Base-by-base conservation (phyloP, 2,797 vertebrate genomes). In the Antennarius maculatus region DNA sequence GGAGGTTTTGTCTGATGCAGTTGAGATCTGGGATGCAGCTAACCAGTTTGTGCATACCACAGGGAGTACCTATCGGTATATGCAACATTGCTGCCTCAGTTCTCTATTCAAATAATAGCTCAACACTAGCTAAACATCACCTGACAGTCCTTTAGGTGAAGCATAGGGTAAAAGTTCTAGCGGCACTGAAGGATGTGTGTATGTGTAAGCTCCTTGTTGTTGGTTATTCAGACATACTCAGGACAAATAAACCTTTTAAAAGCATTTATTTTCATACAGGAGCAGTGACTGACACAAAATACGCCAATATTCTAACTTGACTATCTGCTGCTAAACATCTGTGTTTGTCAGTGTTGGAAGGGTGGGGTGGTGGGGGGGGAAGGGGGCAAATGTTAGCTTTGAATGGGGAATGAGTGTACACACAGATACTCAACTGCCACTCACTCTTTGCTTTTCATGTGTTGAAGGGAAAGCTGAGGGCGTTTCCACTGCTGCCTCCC, bases 201-300 rank as follows among this genome's bases (percentile, higher is more conserved):
- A 76, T 79, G 75, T 72, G 60, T 75, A 66, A 62, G 57, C 77
- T 90, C 85, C 80, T 77, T 85, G 83, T 69, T 77, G 84, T 83
- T 82, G 80, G 85, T 82, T 80, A 81, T 86, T 87, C 76, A 90
- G 80, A 91, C 88, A 90, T 81, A 86, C 93, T 94, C 93, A 93
- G 93, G 93, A 92, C 80, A 89, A 89, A 90, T 74, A 82, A 80
- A 86, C 60, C 80, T 87, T 88, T 86, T 69, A 79, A 81, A 76
- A 72, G 81, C 79, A 77, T 91, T 72, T 92, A 93, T 93, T 93
- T 93, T 94, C 92, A 89, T 93, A 93, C 82, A 75, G 85, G 82
- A 91, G 72, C 47, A 45, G 80, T 65, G 85, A 83, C 85, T 80
- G 77, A 80, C 62, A 49, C 76, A 88, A 83, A 86, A 82, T 79